Evolutionary conservation across 2,113 vertebrate genomes (phyloP).

Genomic region (Gymnogyps californianus): DNA sequence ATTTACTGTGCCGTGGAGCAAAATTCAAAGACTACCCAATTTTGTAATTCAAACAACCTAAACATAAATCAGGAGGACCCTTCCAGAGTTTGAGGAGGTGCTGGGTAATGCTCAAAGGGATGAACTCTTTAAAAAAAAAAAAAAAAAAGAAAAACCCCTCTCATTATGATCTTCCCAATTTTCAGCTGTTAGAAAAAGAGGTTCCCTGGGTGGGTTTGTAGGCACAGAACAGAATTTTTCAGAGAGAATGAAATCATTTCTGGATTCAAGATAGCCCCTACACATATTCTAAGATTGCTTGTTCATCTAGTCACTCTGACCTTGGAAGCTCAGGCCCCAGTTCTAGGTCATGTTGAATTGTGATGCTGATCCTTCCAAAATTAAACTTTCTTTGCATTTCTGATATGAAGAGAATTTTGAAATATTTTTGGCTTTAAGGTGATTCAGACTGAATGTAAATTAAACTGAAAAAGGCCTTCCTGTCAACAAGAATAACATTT

Average conservation of each 20-base stretch:
- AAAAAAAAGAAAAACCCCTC: fast-evolving
- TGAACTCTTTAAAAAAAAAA: background rate
- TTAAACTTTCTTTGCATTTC: background rate
- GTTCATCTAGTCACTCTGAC: conserved; percentile 1
- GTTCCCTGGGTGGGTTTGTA: background rate
- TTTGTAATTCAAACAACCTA: background rate
- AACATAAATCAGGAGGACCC: background rate
- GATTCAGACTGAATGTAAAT: background rate
- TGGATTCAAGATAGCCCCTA: background rate
- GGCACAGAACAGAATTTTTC: background rate
- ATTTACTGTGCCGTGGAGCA: background rate
- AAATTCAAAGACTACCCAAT: background rate
- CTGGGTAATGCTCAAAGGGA: background rate
- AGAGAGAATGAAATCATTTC: background rate
- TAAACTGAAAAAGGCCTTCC: background rate
- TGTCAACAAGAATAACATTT: background rate
- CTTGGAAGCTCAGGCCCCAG: background rate
- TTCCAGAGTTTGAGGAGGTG: background rate
- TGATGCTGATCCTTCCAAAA: background rate
- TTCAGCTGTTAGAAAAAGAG: background rate
- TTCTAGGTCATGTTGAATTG: background rate
- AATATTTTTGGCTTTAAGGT: background rate
- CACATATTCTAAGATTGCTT: background rate
- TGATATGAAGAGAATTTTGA: background rate
- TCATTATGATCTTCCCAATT: background rate